Percentiles rank a stretch among this genome's conserved stretches.
phyloP scores from a whole-genome alignment of 2,888 invertebrate species.

The Lochmaea capreae region DNA sequence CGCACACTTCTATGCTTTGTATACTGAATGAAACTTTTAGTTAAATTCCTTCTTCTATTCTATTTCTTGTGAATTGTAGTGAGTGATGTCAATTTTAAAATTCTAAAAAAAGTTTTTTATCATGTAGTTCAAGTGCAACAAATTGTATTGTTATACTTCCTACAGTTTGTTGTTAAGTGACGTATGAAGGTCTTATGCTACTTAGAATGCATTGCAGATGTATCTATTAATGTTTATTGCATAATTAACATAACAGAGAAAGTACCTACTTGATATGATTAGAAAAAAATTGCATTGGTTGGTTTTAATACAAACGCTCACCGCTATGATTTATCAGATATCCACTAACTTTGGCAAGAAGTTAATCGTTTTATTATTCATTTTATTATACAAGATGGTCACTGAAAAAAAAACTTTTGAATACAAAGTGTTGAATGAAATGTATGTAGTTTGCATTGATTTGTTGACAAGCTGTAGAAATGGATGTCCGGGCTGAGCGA shows the following conservation, averaged over 20 bases:
- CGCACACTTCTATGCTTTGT: too few relatives aligned
- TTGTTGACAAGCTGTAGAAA: too few relatives aligned
- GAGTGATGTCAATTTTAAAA: too few relatives aligned
- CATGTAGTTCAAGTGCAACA: neutral
- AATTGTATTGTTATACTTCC: slow-evolving; percentile 1
- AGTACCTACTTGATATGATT: neutral
- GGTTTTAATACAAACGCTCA: neutral
- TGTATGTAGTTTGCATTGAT: too few relatives aligned
- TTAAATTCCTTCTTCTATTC: too few relatives aligned
- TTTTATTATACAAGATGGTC: neutral
- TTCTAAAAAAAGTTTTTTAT: neutral
- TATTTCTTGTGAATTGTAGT: too few relatives aligned
- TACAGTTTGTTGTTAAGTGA: neutral
- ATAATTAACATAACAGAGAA: neutral
- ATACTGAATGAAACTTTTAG: too few relatives aligned
- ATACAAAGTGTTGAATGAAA: too few relatives aligned
- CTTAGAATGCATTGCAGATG: neutral
- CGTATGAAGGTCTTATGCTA: slow-evolving; percentile 3
- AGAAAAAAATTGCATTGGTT: neutral
- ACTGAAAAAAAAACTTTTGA: neutral
- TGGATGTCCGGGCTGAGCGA: too few relatives aligned
- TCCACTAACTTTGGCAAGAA: neutral
- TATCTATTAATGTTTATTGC: neutral
- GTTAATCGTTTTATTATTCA: neutral
- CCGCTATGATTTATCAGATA: neutral